Conservation (phyloP, 2,113 vertebrate genomes). For the Paedocypris sp. region DNA sequence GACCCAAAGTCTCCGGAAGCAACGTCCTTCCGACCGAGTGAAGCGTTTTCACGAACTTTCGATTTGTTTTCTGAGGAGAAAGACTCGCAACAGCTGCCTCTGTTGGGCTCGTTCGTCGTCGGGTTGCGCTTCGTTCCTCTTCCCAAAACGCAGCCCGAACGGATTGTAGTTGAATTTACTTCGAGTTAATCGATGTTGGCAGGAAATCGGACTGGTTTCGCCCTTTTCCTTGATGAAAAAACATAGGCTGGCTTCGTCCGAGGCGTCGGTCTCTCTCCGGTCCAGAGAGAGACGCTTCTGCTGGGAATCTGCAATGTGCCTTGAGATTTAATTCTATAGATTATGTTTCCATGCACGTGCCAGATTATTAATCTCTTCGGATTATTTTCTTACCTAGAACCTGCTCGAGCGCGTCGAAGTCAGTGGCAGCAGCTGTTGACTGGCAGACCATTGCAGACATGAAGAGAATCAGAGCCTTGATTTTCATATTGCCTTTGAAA, state of each 20-base stretch:
- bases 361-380: neutral
- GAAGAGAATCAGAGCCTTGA: conserved; percentile 43
- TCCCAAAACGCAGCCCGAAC: conserved; percentile 64
- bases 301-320: conserved; percentile 23
- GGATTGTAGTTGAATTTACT: conserved; percentile 68
- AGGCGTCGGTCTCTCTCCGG: conserved; percentile 25
- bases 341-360: neutral
- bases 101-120: conserved; percentile 24
- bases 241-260: conserved; percentile 48
- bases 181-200: conserved; percentile 49
- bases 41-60: conserved; percentile 33
- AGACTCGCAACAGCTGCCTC: conserved; percentile 26
- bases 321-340: neutral
- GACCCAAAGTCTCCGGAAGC: neutral
- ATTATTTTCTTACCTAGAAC: conserved; percentile 46
- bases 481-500: conserved; percentile 40
- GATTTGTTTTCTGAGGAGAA: conserved; percentile 41
- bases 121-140: conserved; percentile 39
- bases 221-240: conserved; percentile 52
- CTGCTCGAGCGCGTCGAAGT: conserved; percentile 25
- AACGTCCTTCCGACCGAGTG: neutral
- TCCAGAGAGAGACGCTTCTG: neutral
- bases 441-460: conserved; percentile 37
- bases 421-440: conserved; percentile 30
- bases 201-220: conserved; percentile 50